A percentile compares a stretch with the other conserved stretches of the same genome.
These are phyloP conservation scores for Drosophila neotestacea DNA, from an alignment of 2,888 invertebrate species.

Conservation along the genomic window DNA sequence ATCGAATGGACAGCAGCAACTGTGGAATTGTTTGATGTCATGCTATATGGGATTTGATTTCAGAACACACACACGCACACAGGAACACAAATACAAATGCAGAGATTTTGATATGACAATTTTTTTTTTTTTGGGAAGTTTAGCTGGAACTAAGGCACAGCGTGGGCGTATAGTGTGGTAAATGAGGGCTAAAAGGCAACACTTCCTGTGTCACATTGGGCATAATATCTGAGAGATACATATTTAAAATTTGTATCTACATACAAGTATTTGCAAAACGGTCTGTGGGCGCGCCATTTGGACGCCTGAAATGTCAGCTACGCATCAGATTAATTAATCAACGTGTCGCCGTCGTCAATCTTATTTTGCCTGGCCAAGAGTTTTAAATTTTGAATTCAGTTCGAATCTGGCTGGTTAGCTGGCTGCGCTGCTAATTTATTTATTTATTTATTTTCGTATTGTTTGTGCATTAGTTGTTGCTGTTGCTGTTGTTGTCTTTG, in stretches of 20 bases:
- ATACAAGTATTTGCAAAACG: constrained; percentile 40
- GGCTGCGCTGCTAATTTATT: constrained; percentile 58
- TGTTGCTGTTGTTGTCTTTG: constrained; percentile 31
- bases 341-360: constrained; percentile 75
- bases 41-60: constrained; percentile 79
- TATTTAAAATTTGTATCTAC: constrained; percentile 10
- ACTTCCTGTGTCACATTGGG: constrained; percentile 45
- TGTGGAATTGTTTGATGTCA: constrained; percentile 76
- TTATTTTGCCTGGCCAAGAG: constrained; percentile 41
- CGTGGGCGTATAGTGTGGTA: constrained; percentile 39
- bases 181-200: constrained; percentile 41
- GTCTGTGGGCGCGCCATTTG: constrained; percentile 33
- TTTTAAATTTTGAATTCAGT: constrained; percentile 46
- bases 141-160: neutral
- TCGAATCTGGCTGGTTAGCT: constrained; percentile 36
- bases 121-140: constrained; percentile 8
- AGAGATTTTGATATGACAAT: constrained; percentile 55
- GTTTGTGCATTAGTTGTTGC: constrained; percentile 41
- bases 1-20: constrained; percentile 80
- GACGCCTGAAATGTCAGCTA: constrained; percentile 59
- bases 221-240: constrained; percentile 38
- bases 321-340: constrained; percentile 81
- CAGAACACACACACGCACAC: constrained; percentile 40
- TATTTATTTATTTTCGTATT: constrained; percentile 72
- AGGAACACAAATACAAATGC: constrained; percentile 5